Percentiles rank a stretch among this genome's conserved stretches.
Evolutionary conservation across 1,140 invertebrate genomes (phyloP).

Genomic region (Mercenaria mercenaria): DNA sequence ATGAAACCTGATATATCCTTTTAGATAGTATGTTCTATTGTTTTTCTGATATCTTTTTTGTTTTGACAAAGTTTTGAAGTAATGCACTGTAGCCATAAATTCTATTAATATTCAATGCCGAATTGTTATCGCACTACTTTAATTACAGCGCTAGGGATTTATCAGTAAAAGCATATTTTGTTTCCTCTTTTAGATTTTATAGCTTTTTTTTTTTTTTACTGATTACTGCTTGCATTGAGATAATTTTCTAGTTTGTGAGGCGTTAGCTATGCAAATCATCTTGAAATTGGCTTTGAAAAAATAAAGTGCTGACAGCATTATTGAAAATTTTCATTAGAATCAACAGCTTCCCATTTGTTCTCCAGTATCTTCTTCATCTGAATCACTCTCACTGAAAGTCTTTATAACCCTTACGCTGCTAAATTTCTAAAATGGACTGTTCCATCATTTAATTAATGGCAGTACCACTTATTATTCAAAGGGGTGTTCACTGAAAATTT

Average conservation of each 20-base stretch:
- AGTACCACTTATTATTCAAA: too few relatives aligned
- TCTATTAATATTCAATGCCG: not conserved
- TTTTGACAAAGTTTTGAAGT: constrained; percentile 5
- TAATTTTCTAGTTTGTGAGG: not conserved
- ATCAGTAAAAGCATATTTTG: not conserved
- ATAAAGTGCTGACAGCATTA: too few relatives aligned
- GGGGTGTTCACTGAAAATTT: too few relatives aligned
- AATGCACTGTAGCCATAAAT: not conserved
- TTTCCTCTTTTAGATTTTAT: constrained; percentile 20
- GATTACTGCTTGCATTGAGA: not conserved
- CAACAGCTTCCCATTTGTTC: too few relatives aligned
- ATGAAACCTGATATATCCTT: not conserved
- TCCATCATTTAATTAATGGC: too few relatives aligned
- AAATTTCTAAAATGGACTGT: too few relatives aligned
- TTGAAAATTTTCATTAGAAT: too few relatives aligned
- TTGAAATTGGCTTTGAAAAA: not conserved
- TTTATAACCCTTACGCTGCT: too few relatives aligned
- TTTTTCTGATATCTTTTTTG: not conserved
- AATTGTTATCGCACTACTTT: not conserved
- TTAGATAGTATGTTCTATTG: not conserved
- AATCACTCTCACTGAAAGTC: too few relatives aligned
- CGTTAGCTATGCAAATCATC: not conserved
- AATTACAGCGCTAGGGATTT: not conserved
- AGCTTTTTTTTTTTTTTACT: not conserved
- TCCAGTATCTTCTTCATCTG: too few relatives aligned